phyloP scores from a whole-genome alignment of 2,888 invertebrate genomes.

The Papilio gigon region DNA sequence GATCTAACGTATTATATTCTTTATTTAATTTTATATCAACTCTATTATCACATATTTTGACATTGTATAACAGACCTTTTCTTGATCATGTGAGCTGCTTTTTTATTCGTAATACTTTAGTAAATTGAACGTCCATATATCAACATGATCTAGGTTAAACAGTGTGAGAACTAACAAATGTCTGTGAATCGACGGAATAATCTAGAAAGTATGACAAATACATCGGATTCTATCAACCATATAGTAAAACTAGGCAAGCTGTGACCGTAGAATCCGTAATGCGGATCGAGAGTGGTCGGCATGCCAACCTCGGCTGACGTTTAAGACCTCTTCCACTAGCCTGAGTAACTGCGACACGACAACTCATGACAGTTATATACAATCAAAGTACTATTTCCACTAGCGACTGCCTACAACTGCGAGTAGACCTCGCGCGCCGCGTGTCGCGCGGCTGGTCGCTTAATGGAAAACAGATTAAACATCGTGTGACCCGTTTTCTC shows the following conservation, averaged over 20 bases:
- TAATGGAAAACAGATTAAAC: constrained; percentile 17
- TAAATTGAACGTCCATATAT: background rate
- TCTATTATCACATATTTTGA: background rate
- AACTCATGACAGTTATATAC: no score
- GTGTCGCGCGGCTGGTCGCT: background rate
- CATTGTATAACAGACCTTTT: background rate
- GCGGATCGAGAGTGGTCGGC: constrained; percentile 44
- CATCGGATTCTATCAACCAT: constrained; percentile 33
- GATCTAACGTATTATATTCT: background rate
- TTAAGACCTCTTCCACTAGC: constrained; percentile 5
- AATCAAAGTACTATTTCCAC: background rate
- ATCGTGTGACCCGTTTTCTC: constrained; percentile 70
- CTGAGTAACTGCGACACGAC: background rate
- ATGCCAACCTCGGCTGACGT: constrained; percentile 29
- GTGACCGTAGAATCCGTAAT: constrained; percentile 61
- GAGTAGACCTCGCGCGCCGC: background rate
- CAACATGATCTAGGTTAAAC: background rate
- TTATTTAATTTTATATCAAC: background rate
- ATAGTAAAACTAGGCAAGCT: constrained; percentile 42
- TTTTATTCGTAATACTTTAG: background rate
- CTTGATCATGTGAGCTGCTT: background rate
- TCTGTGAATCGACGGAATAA: background rate
- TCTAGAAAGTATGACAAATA: constrained; percentile 31
- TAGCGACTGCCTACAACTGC: background rate
- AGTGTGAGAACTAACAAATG: constrained; percentile 7